phyloP scores from a whole-genome alignment of 2,113 vertebrate genomes.

The Rhinogobius similis region DNA sequence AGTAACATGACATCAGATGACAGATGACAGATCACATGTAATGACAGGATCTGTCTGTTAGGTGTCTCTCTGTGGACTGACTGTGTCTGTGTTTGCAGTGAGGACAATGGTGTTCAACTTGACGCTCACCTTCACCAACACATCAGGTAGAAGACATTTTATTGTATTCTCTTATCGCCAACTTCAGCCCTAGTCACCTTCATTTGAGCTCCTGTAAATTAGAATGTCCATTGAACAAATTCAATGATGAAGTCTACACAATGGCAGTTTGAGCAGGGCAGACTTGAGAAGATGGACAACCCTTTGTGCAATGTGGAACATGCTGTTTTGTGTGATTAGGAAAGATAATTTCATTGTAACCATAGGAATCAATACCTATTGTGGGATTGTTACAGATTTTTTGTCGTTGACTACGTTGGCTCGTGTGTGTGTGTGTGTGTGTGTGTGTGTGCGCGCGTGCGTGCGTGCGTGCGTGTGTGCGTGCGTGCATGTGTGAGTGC shows the following conservation, averaged over 20 bases:
- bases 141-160: slow-evolving; percentile 1
- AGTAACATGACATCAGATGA: too few relatives aligned
- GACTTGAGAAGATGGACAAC: not conserved
- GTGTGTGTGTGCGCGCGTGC: too few relatives aligned
- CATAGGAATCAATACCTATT: too few relatives aligned
- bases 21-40: too few relatives aligned
- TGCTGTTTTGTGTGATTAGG: not conserved
- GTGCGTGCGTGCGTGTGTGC: too few relatives aligned
- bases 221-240: not conserved
- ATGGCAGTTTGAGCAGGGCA: not conserved
- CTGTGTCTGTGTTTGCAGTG: not conserved
- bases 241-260: not conserved
- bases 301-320: not conserved
- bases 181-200: not conserved
- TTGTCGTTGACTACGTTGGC: too few relatives aligned
- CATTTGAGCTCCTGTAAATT: not conserved
- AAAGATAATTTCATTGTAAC: not conserved
- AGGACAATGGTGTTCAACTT: slow-evolving; percentile 11
- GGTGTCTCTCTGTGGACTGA: not conserved
- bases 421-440: too few relatives aligned
- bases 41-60: not conserved
- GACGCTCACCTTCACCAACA: slow-evolving; percentile 9
- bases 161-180: not conserved
- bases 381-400: too few relatives aligned
- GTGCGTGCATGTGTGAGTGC: too few relatives aligned